Evolutionary conservation across 2,797 vertebrate species (phyloP).

Genomic region (Hafferia zeledoni): DNA sequence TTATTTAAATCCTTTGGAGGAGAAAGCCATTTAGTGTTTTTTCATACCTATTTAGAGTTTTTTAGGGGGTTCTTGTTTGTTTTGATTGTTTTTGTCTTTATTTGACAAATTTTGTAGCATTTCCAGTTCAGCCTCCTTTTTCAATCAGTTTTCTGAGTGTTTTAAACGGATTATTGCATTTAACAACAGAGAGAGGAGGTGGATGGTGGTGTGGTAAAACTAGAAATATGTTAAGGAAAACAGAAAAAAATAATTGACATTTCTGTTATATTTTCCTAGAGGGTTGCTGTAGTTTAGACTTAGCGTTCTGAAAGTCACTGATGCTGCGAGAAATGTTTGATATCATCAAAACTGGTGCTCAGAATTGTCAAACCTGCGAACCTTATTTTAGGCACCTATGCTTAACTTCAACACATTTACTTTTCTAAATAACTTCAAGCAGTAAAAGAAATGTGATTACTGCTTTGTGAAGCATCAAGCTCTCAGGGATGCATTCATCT

Average conservation of each 20-base stretch:
- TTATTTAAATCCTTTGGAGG: background rate
- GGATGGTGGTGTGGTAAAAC: background rate
- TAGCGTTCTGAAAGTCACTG: background rate
- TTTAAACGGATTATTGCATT: background rate
- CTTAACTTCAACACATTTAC: background rate
- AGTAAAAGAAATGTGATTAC: background rate
- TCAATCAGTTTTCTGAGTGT: background rate
- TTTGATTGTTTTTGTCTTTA: background rate
- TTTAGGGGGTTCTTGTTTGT: fast-evolving
- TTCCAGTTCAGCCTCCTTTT: background rate
- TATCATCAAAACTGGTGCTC: background rate
- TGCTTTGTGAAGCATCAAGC: background rate
- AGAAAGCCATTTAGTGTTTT: background rate
- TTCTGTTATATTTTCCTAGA: background rate
- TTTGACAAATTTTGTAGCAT: background rate
- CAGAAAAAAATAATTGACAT: background rate
- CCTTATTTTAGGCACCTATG: background rate
- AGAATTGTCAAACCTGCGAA: background rate
- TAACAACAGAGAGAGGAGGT: background rate
- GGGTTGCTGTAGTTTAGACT: background rate
- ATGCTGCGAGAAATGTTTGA: background rate
- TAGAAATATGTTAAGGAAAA: background rate
- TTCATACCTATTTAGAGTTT: background rate
- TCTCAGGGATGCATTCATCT: background rate
- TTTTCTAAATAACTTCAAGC: background rate